Percentiles rank a stretch among this genome's conserved stretches.
Evolutionary conservation across 2,888 invertebrate species (phyloP).

Genomic region (Xanthorhoe designata): DNA sequence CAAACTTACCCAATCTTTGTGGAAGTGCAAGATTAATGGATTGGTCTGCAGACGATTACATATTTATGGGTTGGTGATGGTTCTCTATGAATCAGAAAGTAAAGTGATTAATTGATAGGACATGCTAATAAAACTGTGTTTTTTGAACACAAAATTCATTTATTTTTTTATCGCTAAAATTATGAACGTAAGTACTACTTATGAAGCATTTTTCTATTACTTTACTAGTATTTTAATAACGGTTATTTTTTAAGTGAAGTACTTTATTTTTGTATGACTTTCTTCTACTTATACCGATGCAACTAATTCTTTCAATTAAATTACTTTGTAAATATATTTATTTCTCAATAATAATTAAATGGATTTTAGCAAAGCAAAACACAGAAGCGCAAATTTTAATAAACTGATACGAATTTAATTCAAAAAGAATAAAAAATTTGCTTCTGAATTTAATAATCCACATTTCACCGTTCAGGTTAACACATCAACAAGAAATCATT

Average conservation of each 20-base stretch:
- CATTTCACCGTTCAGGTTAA: background rate
- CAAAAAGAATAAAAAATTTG: background rate
- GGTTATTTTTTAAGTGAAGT: no score
- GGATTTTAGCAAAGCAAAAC: no score
- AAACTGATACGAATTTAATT: background rate
- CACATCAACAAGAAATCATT: constrained; percentile 9
- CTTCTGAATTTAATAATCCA: background rate
- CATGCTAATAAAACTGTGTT: background rate
- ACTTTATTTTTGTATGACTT: no score
- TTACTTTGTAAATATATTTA: no score
- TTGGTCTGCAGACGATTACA: constrained; percentile 31
- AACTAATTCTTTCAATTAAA: no score
- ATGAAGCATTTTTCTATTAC: no score
- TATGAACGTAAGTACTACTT: no score
- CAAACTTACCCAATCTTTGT: constrained; percentile 62
- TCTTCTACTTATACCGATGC: no score
- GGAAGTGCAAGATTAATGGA: constrained; percentile 52
- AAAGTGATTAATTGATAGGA: constrained; percentile 15
- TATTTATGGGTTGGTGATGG: constrained; percentile 30
- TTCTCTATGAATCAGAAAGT: constrained; percentile 20
- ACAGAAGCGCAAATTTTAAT: no score
- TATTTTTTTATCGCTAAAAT: no score
- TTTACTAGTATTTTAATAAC: no score
- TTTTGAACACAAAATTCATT: background rate
- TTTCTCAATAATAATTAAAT: no score